Evolutionary conservation across 2,797 vertebrate species (phyloP).

Genomic region (Hoplostethus atlanticus): DNA sequence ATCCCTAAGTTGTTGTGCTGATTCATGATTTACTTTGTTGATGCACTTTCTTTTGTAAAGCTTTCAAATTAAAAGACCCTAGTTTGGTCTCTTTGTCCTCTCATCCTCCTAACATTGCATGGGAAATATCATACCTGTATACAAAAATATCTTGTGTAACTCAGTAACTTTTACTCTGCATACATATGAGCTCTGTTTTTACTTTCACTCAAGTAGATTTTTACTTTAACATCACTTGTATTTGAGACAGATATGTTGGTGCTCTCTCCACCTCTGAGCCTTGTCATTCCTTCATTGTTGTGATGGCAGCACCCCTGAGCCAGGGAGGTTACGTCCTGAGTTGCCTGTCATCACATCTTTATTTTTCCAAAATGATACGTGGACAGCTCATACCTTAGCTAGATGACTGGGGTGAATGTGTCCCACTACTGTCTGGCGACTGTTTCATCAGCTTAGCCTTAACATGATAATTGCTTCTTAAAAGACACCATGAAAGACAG

Average conservation of each 20-base stretch:
- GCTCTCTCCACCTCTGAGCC: not conserved
- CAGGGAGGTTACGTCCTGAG: not conserved
- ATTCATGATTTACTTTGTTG: too few relatives aligned
- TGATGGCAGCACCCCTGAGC: not conserved
- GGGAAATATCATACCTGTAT: too few relatives aligned
- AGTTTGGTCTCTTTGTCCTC: too few relatives aligned
- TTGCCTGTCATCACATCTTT: slow-evolving; percentile 25
- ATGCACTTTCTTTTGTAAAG: too few relatives aligned
- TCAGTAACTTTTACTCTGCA: too few relatives aligned
- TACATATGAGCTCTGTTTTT: too few relatives aligned
- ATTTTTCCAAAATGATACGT: slow-evolving; percentile 7
- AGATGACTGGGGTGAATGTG: not conserved
- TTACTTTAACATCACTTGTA: too few relatives aligned
- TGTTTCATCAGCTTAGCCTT: slow-evolving; percentile 16
- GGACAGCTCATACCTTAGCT: slow-evolving; percentile 20
- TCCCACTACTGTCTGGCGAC: slow-evolving; percentile 7
- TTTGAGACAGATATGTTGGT: not conserved
- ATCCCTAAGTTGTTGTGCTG: too few relatives aligned
- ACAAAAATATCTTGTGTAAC: too few relatives aligned
- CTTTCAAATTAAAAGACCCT: too few relatives aligned
- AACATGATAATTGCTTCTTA: slow-evolving; percentile 41
- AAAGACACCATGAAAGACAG: slow-evolving; percentile 16
- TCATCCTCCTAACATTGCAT: too few relatives aligned
- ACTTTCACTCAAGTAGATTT: not conserved
- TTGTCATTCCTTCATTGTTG: not conserved